Evolutionary conservation across 1,140 invertebrate genomes (phyloP).

Genomic region (Sycobia sp.): DNA sequence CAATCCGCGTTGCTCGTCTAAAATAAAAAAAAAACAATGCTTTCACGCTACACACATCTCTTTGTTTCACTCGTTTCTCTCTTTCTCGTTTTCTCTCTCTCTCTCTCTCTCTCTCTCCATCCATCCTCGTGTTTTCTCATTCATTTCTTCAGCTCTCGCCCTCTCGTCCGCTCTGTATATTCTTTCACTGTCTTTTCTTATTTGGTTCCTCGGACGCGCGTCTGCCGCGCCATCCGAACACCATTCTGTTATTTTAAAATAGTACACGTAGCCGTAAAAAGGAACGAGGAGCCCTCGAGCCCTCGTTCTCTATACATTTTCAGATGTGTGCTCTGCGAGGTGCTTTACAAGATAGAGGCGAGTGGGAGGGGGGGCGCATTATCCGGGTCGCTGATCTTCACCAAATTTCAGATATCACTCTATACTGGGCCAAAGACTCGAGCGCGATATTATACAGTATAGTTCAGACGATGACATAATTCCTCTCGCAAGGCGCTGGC

Average conservation of each 20-base stretch:
- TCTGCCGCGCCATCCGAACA: constrained; percentile 5
- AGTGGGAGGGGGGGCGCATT: constrained; percentile 2
- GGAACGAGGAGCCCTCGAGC: constrained; percentile 48
- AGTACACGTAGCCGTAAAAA: constrained; percentile 54
- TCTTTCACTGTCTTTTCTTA: constrained; percentile 6
- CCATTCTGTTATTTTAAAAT: constrained; percentile 56
- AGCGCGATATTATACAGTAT: too few relatives aligned
- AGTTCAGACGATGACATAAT: constrained; percentile 26
- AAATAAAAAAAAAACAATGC: not conserved
- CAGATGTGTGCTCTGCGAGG: constrained; percentile 30
- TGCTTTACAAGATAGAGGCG: constrained; percentile 27
- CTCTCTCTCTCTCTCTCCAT: not conserved
- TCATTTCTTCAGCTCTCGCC: too few relatives aligned
- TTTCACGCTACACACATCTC: not conserved
- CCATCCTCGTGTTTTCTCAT: constrained; percentile 1
- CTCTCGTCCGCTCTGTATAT: not conserved
- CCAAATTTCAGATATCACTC: constrained; percentile 18
- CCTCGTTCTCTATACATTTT: not conserved
- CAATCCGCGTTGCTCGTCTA: not conserved
- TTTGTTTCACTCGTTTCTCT: not conserved
- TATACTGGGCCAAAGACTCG: too few relatives aligned
- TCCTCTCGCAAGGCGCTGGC: not conserved
- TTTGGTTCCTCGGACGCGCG: not conserved
- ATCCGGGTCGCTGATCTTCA: constrained; percentile 11
- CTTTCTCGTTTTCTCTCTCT: not conserved